A percentile compares a stretch with the other conserved stretches of the same genome.
These are phyloP conservation scores for Orchestia grillus DNA, from an alignment of 1,140 invertebrate species.

Conservation along the genomic window DNA sequence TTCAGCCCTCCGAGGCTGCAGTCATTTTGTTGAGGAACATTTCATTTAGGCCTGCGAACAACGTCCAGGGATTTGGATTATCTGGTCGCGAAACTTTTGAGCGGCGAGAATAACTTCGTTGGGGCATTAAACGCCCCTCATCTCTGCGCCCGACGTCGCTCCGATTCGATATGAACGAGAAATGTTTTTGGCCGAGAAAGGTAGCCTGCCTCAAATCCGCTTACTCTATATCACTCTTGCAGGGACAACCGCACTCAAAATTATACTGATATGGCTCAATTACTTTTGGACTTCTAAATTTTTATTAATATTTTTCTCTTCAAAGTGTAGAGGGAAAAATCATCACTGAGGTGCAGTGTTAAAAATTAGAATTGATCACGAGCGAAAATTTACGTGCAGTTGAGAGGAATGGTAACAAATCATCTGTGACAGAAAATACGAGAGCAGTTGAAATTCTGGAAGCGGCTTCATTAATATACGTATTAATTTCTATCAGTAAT, in stretches of 20 bases:
- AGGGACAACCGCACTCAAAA: background rate
- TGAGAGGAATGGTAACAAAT: no score
- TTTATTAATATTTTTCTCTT: background rate
- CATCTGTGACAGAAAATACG: no score
- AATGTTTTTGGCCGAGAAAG: background rate
- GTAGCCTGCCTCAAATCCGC: background rate
- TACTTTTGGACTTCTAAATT: background rate
- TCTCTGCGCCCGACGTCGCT: constrained; percentile 26
- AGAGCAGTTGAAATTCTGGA: no score
- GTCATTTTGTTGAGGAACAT: constrained; percentile 47
- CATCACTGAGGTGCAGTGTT: background rate
- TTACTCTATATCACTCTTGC: background rate
- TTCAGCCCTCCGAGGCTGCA: constrained; percentile 29
- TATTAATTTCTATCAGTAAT: no score
- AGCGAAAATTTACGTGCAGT: no score
- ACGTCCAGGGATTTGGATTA: constrained; percentile 42
- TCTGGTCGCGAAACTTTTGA: constrained; percentile 22
- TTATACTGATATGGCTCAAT: background rate
- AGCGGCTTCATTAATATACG: no score
- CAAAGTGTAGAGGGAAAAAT: background rate
- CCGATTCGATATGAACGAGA: background rate
- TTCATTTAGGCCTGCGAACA: constrained; percentile 23
- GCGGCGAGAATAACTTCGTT: constrained; percentile 35
- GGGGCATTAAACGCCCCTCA: constrained; percentile 14
- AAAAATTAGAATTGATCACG: no score